phyloP scores from a whole-genome alignment of 2,888 invertebrate genomes.

The Acanthosepion lycidas region DNA sequence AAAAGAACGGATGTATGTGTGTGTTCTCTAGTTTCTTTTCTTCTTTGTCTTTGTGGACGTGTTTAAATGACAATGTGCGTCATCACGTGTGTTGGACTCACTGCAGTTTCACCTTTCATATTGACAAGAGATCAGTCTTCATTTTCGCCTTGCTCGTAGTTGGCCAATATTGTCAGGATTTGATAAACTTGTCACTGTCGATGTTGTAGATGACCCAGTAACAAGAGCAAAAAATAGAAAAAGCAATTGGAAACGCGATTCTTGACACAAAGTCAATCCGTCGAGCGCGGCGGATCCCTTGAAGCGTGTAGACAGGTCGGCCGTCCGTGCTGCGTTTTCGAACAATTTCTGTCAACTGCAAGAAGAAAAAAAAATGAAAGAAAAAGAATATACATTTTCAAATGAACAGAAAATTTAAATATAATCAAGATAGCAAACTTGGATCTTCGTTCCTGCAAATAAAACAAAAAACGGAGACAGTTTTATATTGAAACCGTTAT shows the following conservation, averaged over 20 bases:
- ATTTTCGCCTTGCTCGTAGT: background rate
- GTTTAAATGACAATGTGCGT: background rate
- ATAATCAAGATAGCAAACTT: background rate
- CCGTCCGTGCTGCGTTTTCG: background rate
- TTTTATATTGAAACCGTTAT: no score
- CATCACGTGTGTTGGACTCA: no score
- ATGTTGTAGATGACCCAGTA: slow-evolving; percentile 52
- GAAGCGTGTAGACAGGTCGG: background rate
- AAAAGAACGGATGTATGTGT: background rate
- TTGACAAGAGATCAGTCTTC: background rate
- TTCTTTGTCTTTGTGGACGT: background rate
- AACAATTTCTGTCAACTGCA: background rate
- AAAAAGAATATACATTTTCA: background rate
- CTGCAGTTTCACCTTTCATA: background rate
- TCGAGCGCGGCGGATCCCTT: slow-evolving; percentile 51
- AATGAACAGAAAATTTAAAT: no score
- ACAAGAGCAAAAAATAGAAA: slow-evolving; percentile 54
- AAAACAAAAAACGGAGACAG: background rate
- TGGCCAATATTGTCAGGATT: background rate
- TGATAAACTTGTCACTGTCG: background rate
- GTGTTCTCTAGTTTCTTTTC: background rate
- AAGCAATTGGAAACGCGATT: slow-evolving; percentile 57
- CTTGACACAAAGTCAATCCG: slow-evolving; percentile 57
- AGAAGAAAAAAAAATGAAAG: background rate
- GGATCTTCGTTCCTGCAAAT: background rate